Base-by-base conservation (phyloP, 2,888 invertebrate species). In the Therioaphis trifolii region DNA sequence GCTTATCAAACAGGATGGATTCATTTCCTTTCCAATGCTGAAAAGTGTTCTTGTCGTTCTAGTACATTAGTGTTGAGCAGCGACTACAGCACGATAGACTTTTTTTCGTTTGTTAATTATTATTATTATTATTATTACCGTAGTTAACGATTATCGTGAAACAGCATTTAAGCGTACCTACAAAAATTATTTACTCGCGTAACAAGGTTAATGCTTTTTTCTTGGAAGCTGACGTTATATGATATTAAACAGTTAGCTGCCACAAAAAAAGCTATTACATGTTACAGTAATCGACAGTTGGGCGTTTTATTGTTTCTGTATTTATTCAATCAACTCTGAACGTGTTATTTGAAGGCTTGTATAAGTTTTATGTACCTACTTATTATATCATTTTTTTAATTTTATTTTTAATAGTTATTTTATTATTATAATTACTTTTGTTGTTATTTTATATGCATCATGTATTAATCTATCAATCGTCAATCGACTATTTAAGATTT, bases 181-280 rank as follows among this genome's bases (percentile, higher is more conserved):
- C 7, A 35, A 7, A 35, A 9, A 43, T 71, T 71, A 49, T 58
- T 40, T 58, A 58, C 9, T 12, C 12, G n/a, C 43, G 75, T 76
- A 76, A 46, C 75, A 61, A 61, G 14, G 76, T 77, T 46, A 77
- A 77, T n/a, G 76, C 76, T 77, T 77, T 77, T 77, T 77, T 61
- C n/a, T 66, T 29, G 76, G 76, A 77, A 77, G 46, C 63, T 66
- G 27, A 77, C 76, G 76, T 77, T 9, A n/a, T 49, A 14, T 21
- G 35, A n/a, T n/a, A n/a, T 77, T 29, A 15, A 35, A 78, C 68
- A 69, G 78, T 78, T 78, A 78, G 78, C 78, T 78, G 78, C 78
- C 78, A 24, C n/a, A 21, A 55, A 78, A 78, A 68, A 69, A 69
- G 78, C 68, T 24, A 52, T 78, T 68, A 69, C 66, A 40, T 68